A percentile compares a stretch with the other conserved stretches of the same genome.
Conservation (phyloP, 2,888 invertebrate genomes). For the Metalampra italica region DNA sequence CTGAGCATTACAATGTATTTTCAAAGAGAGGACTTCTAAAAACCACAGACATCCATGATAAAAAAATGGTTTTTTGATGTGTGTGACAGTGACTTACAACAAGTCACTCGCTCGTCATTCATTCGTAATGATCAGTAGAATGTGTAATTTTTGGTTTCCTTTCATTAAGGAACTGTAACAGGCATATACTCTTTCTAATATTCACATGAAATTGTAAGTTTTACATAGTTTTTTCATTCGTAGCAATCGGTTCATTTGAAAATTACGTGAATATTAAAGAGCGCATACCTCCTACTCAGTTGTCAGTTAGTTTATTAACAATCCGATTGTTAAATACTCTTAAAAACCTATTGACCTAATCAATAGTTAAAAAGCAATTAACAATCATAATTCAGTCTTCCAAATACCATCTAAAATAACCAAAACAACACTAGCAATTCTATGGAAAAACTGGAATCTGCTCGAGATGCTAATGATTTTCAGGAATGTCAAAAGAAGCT, state of each 20-base stretch:
- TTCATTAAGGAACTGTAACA: no score
- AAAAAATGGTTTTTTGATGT: no score
- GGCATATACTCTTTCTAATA: no score
- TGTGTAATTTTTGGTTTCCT: no score
- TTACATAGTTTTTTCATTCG: no score
- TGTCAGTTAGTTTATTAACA: not conserved
- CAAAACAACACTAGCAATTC: slow-evolving; percentile 42
- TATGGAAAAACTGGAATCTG: slow-evolving; percentile 27
- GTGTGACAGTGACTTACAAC: no score
- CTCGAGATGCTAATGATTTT: slow-evolving; percentile 14
- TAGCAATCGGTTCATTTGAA: not conserved
- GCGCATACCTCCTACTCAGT: not conserved
- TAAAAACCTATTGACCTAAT: slow-evolving; percentile 59
- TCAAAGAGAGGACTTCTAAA: no score
- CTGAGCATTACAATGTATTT: no score
- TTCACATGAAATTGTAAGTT: no score
- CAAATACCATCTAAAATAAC: slow-evolving; percentile 33
- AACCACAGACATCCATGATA: no score
- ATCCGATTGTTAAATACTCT: slow-evolving; percentile 26
- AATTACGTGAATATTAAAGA: not conserved
- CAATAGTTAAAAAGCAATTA: slow-evolving; percentile 63
- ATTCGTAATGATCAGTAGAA: no score
- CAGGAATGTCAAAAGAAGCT: slow-evolving; percentile 61
- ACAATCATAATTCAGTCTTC: slow-evolving; percentile 51
- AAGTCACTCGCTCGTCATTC: no score